Conservation (phyloP, 1,140 invertebrate genomes). For the Temnothorax curvispinosus region DNA sequence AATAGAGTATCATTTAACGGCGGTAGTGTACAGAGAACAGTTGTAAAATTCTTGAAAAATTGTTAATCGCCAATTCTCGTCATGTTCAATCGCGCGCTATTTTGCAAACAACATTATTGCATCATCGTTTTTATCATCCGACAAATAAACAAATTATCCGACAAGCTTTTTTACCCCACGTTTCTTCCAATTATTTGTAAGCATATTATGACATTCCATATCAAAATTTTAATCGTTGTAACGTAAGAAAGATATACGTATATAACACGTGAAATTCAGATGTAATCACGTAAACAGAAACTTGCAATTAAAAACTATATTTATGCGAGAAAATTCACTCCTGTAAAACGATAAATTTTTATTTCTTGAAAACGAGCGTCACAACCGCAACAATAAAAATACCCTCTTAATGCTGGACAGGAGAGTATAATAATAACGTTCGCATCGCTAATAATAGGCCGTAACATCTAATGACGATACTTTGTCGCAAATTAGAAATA, state of each 20-base stretch:
- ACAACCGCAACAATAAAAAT: conserved; percentile 38
- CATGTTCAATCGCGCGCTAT: conserved; percentile 26
- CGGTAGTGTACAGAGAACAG: conserved; percentile 37
- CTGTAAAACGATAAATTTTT: conserved; percentile 30
- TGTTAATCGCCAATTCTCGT: conserved; percentile 49
- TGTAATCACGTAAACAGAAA: neutral
- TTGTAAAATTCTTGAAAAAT: conserved; percentile 59
- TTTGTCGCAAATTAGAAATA: conserved; percentile 66
- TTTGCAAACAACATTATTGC: conserved; percentile 10
- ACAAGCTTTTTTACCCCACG: neutral
- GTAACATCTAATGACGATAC: conserved; percentile 48
- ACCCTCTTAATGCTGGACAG: conserved; percentile 25
- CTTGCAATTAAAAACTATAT: conserved; percentile 24
- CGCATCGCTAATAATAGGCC: conserved; percentile 44
- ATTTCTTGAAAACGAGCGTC: conserved; percentile 42
- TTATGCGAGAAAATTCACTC: conserved; percentile 6
- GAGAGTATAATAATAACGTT: conserved; percentile 42
- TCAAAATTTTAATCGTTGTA: neutral
- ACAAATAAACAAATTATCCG: neutral
- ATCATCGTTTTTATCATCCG: conserved; percentile 26
- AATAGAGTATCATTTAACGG: conserved; percentile 60
- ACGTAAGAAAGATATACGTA: neutral
- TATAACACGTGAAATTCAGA: neutral
- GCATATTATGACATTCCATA: conserved; percentile 1
- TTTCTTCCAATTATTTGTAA: conserved; percentile 21